phyloP scores from a whole-genome alignment of 2,888 invertebrate species.

The Eudemis profundana region DNA sequence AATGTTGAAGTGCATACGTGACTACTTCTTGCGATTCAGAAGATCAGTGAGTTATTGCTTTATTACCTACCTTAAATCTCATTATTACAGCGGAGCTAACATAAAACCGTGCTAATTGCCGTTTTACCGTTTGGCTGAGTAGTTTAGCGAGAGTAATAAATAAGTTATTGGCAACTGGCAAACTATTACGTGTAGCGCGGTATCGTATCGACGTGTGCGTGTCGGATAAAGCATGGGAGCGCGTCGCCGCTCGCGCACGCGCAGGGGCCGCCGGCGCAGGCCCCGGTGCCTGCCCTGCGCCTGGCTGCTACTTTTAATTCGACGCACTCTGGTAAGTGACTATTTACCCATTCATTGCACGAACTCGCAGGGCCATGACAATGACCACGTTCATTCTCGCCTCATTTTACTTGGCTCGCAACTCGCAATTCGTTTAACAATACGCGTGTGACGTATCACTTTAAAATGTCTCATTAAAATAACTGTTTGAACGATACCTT shows the following conservation, averaged over 20 bases:
- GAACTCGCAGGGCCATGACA: slow-evolving; percentile 17
- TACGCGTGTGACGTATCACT: slow-evolving; percentile 18
- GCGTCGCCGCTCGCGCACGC: slow-evolving; percentile 30
- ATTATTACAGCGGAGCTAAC: slow-evolving; percentile 10
- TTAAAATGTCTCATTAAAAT: slow-evolving; percentile 25
- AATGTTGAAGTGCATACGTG: slow-evolving; percentile 61
- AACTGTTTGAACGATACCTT: slow-evolving; percentile 5
- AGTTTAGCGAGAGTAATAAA: slow-evolving; percentile 36
- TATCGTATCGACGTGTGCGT: slow-evolving; percentile 10
- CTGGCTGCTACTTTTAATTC: slow-evolving; percentile 28
- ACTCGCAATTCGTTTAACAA: slow-evolving; percentile 23
- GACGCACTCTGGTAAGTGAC: slow-evolving; percentile 36
- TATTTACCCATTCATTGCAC: slow-evolving; percentile 18
- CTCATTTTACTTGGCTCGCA: slow-evolving; percentile 36
- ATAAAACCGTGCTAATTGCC: slow-evolving; percentile 21
- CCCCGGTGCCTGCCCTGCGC: slow-evolving; percentile 37
- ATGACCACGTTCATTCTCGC: slow-evolving; percentile 21
- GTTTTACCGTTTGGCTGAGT: slow-evolving; percentile 26
- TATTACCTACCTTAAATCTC: slow-evolving; percentile 19
- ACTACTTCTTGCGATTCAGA: slow-evolving; percentile 48
- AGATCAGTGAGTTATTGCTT: slow-evolving; percentile 51
- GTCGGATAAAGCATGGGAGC: slow-evolving; percentile 27
- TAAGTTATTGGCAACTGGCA: slow-evolving; percentile 33
- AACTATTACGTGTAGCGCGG: slow-evolving; percentile 24
- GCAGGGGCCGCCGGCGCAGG: slow-evolving; percentile 22